These are phyloP conservation scores for Globicephala melas DNA, from an alignment of 2,113 vertebrate species.

Conservation along the genomic window DNA sequence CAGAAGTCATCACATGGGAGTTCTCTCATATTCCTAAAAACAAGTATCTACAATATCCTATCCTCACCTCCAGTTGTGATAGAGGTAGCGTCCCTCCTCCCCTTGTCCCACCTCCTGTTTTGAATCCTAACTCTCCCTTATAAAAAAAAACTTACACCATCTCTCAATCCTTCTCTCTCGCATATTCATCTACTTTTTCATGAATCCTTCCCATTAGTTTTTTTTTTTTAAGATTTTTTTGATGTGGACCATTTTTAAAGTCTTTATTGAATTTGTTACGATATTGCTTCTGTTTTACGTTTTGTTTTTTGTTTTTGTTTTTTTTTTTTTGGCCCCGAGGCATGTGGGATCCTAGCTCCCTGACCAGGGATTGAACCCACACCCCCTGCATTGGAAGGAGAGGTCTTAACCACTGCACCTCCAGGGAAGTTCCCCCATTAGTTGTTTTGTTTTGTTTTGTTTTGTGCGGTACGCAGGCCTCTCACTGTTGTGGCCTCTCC, in stretches of 20 bases:
- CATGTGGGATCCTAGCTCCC: too few relatives aligned
- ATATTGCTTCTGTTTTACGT: too few relatives aligned
- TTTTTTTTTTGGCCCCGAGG: too few relatives aligned
- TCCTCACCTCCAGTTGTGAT: not conserved
- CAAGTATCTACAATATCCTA: not conserved
- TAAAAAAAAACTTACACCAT: not conserved
- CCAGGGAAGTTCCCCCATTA: not conserved
- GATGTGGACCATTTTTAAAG: too few relatives aligned
- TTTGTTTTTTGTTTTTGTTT: too few relatives aligned
- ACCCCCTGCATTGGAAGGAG: too few relatives aligned
- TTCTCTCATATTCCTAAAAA: not conserved
- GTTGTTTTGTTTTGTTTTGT: not conserved
- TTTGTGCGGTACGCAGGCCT: too few relatives aligned
- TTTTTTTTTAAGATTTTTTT: too few relatives aligned
- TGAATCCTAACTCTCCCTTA: not conserved
- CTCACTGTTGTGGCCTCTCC: too few relatives aligned
- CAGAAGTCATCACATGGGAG: not conserved
- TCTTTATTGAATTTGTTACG: too few relatives aligned
- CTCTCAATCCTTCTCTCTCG: not conserved
- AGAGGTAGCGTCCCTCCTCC: not conserved
- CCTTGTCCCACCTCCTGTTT: not conserved
- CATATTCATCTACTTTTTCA: not conserved
- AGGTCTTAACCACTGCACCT: too few relatives aligned
- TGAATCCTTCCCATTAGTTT: not conserved
- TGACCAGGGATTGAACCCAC: too few relatives aligned